These are phyloP conservation scores for Halichoeres trimaculatus DNA, from an alignment of 2,113 vertebrate species.

Conservation along the genomic window DNA sequence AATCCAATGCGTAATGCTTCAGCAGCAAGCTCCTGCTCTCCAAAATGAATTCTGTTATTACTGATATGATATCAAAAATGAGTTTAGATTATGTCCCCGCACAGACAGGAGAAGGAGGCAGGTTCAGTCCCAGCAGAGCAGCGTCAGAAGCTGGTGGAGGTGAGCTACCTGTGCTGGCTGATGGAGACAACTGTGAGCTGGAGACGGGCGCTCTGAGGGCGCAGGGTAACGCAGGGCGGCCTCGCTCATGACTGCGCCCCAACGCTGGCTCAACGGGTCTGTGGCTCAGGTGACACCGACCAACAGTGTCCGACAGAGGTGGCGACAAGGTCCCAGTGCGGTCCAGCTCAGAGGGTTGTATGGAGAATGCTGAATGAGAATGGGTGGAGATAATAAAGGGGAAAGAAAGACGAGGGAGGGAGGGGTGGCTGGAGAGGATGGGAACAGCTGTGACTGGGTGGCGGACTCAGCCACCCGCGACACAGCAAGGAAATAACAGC, in stretches of 20 bases:
- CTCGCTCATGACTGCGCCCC: slow-evolving; percentile 81
- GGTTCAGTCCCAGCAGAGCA: slow-evolving; percentile 64
- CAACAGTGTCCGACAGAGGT: slow-evolving; percentile 66
- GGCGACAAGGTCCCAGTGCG: slow-evolving; percentile 70
- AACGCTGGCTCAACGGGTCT: slow-evolving; percentile 63
- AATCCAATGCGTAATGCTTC: slow-evolving; percentile 67
- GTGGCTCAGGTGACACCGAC: slow-evolving; percentile 73
- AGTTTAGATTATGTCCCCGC: slow-evolving; percentile 20
- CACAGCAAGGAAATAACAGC: slow-evolving; percentile 80
- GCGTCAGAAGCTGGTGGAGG: slow-evolving; percentile 62
- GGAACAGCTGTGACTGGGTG: slow-evolving; percentile 80
- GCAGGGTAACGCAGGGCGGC: slow-evolving; percentile 69
- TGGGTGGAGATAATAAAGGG: slow-evolving; percentile 57
- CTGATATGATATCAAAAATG: slow-evolving; percentile 15
- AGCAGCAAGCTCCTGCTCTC: slow-evolving; percentile 29
- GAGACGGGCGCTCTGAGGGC: slow-evolving; percentile 75
- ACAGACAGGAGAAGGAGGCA: slow-evolving; percentile 21
- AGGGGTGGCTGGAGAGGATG: slow-evolving; percentile 71
- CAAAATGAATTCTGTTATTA: slow-evolving; percentile 1
- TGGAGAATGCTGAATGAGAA: slow-evolving; percentile 70
- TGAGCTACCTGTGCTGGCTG: slow-evolving; percentile 72
- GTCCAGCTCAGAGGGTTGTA: slow-evolving; percentile 76
- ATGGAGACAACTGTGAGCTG: slow-evolving; percentile 66
- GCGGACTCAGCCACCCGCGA: slow-evolving; percentile 80
- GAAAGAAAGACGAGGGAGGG: slow-evolving; percentile 55